Evolutionary conservation across 2,888 invertebrate species (phyloP).

Genomic region (Adineta ricciae): DNA sequence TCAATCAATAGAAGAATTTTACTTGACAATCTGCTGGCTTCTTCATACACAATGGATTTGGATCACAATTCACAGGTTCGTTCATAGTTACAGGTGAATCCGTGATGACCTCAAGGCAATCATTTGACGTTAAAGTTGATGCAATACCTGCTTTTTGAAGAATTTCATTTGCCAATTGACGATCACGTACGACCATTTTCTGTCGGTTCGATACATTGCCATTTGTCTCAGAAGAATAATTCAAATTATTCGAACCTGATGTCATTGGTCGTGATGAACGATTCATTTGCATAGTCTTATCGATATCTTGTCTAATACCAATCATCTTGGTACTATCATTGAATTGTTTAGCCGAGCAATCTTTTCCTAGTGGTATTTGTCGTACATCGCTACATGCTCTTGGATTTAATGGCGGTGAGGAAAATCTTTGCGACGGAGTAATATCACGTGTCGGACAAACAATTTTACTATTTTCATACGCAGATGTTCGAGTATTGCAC

Average conservation of each 20-base stretch:
- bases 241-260: not conserved
- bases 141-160: not conserved
- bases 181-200: not conserved
- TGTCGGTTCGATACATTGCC: not conserved
- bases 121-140: not conserved
- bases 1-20: no score
- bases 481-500: not conserved
- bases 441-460: not conserved
- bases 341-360: not conserved
- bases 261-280: not conserved
- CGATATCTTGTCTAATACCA: not conserved
- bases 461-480: not conserved
- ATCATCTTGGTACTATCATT: not conserved
- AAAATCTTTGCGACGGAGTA: not conserved
- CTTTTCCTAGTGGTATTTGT: not conserved
- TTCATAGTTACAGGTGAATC: not conserved
- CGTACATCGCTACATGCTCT: not conserved
- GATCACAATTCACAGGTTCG: constrained; percentile 8
- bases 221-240: not conserved
- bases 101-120: not conserved
- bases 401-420: not conserved
- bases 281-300: not conserved
- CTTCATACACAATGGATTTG: constrained; percentile 8
- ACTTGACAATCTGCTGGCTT: constrained; percentile 3
- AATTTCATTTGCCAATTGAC: not conserved